A percentile compares a stretch with the other conserved stretches of the same genome.
phyloP scores from a whole-genome alignment of 2,888 invertebrate genomes.

The Gari tellinella region DNA sequence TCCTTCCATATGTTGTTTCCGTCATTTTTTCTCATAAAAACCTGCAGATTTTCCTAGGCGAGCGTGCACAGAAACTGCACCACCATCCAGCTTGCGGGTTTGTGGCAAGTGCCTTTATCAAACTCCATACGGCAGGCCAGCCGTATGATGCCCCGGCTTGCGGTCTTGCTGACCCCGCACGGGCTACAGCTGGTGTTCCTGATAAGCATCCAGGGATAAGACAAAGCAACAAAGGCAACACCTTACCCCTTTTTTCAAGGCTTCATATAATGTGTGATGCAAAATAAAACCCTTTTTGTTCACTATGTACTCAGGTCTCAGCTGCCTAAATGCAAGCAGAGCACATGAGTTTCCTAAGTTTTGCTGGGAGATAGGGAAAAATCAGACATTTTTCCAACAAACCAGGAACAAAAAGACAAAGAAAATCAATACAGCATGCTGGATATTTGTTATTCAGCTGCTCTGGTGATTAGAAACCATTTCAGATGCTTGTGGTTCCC shows the following conservation, averaged over 20 bases:
- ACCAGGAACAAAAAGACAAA: conserved; percentile 80
- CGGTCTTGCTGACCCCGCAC: conserved; percentile 40
- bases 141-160: conserved; percentile 14
- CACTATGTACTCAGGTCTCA: conserved; percentile 37
- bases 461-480: conserved; percentile 54
- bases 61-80: conserved; percentile 12
- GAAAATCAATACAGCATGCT: conserved; percentile 78
- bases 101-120: too few species aligned
- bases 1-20: conserved; percentile 48
- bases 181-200: conserved; percentile 47
- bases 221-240: conserved; percentile 53
- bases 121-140: not conserved
- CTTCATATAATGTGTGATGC: conserved; percentile 55
- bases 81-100: too few species aligned
- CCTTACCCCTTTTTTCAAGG: conserved; percentile 41
- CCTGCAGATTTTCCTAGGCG: too few species aligned
- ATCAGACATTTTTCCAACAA: conserved; percentile 76
- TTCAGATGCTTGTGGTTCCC: conserved; percentile 60
- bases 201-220: conserved; percentile 49
- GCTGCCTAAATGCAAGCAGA: conserved; percentile 42
- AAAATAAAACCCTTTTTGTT: conserved; percentile 42
- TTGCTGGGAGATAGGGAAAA: conserved; percentile 69
- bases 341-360: conserved; percentile 43
- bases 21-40: conserved; percentile 22
- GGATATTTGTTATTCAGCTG: conserved; percentile 76